Conservation (phyloP, 2,797 vertebrate species). For the Tapirus indicus region DNA sequence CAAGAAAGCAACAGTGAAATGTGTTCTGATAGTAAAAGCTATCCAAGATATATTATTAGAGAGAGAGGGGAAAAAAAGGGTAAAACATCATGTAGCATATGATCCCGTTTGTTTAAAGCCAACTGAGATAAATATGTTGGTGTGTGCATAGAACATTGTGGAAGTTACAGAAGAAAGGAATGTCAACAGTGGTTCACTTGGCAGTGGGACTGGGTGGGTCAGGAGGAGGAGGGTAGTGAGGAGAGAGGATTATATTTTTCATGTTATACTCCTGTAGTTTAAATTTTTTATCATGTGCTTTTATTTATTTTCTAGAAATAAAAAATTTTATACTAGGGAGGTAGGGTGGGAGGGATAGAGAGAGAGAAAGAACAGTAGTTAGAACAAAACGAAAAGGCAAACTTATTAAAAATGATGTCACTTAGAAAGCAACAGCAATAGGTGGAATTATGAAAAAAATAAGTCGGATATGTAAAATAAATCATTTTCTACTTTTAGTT, state of each 20-base stretch:
- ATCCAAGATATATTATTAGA: background rate
- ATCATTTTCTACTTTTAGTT: background rate
- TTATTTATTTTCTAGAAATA: background rate
- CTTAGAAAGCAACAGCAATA: background rate
- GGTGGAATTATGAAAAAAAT: background rate
- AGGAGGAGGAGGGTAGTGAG: background rate
- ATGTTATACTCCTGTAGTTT: background rate
- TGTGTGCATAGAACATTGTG: background rate
- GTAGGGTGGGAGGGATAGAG: background rate
- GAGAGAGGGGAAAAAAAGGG: background rate
- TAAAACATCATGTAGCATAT: background rate
- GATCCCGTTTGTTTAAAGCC: background rate
- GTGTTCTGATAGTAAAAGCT: background rate
- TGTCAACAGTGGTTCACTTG: background rate
- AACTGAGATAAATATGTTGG: background rate
- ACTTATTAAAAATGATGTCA: conserved; percentile 58
- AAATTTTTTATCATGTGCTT: background rate
- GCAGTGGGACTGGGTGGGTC: background rate
- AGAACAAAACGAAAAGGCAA: conserved; percentile 67
- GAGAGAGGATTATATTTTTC: background rate
- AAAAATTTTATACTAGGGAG: background rate
- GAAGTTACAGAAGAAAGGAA: background rate
- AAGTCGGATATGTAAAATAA: background rate
- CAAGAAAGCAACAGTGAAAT: conserved; percentile 62
- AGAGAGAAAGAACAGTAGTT: background rate